Evolutionary conservation across 2,797 vertebrate genomes (phyloP), one percentile per base, ranked within the genome.

Genomic region (Eulemur rubriventer): DNA sequence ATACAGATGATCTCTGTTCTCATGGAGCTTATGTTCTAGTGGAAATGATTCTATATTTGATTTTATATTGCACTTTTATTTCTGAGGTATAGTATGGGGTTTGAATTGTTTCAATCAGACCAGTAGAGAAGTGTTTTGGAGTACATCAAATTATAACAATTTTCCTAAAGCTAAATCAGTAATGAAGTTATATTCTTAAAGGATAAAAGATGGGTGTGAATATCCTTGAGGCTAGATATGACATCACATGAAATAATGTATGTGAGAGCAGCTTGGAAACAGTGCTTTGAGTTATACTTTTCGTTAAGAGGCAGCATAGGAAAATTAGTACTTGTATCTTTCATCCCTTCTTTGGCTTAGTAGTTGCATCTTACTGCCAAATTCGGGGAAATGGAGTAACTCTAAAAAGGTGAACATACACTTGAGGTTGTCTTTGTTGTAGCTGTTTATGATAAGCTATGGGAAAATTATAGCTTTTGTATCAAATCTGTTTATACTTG

Each of bases 391-490:
- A 65, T 89, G 8, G 6, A 38, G 43, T 94, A 91, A 91, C 86
- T 72, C 85, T 84, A 38, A 73, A 94, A 95, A 83, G 75, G 16
- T 88, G 48, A 85, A 80, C 26, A 52, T 83, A 81, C 13, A 63
- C 55, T 92, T 93, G 43, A 96, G 61, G 61, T 65, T 96, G 38
- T 93, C 80, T 93, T 92, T 93, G 57, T 96, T 75, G 33, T 87
- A 88, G 78, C 76, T 91, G 11, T 94, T 93, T 81, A 59, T 88
- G 55, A 50, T 85, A 92, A 33, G 59, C 81, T 83, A 48, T 17
- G 82, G 89, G 72, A 92, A 96, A 89, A 96, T 96, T 87, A 92
- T 0, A 96, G 87, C 73, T 43, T 95, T 88, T 92, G 59, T 89
- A 63, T 88, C 41, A 30, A 12, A 63, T 94, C 82, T 73, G 3